These are phyloP conservation scores for Esperia sulphurella DNA, from an alignment of 2,888 invertebrate genomes.

Conservation along the genomic window DNA sequence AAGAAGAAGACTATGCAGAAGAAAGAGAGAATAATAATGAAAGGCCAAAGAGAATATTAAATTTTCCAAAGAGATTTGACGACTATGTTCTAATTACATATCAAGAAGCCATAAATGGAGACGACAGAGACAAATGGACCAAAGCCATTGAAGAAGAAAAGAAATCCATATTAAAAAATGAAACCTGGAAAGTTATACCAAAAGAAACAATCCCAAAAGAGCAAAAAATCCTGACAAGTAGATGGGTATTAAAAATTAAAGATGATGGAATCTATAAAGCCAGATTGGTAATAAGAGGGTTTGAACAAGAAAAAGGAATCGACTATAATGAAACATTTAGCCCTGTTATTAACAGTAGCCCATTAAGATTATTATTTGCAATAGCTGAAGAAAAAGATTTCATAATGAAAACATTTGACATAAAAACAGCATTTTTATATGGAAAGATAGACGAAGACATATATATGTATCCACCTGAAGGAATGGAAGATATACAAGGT, in stretches of 20 bases:
- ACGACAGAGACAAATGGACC: slow-evolving; percentile 6
- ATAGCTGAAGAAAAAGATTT: slow-evolving; percentile 15
- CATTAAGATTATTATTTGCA: slow-evolving; percentile 18
- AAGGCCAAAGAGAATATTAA: not conserved
- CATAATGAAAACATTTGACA: slow-evolving; percentile 18
- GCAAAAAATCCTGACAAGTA: slow-evolving; percentile 4
- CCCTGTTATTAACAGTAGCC: slow-evolving; percentile 21
- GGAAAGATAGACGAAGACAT: slow-evolving; percentile 20
- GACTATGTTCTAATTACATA: not conserved
- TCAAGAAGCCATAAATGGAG: not conserved
- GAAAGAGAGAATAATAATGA: too few relatives aligned
- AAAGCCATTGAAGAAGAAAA: slow-evolving; percentile 17
- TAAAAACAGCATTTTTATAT: too few relatives aligned
- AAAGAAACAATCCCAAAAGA: slow-evolving; percentile 14
- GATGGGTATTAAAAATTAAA: slow-evolving; percentile 22
- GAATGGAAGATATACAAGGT: slow-evolving; percentile 14
- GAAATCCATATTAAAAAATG: slow-evolving; percentile 13
- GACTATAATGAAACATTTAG: slow-evolving; percentile 19
- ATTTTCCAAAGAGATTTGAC: not conserved
- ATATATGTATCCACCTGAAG: slow-evolving; percentile 18
- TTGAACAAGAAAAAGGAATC: slow-evolving; percentile 14
- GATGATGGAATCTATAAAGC: slow-evolving; percentile 16
- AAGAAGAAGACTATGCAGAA: not conserved
- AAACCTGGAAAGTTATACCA: slow-evolving; percentile 14
- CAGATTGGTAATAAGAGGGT: slow-evolving; percentile 21